Evolutionary conservation across 1,140 invertebrate genomes (phyloP).

Genomic region (Lutraria rhynchaena): DNA sequence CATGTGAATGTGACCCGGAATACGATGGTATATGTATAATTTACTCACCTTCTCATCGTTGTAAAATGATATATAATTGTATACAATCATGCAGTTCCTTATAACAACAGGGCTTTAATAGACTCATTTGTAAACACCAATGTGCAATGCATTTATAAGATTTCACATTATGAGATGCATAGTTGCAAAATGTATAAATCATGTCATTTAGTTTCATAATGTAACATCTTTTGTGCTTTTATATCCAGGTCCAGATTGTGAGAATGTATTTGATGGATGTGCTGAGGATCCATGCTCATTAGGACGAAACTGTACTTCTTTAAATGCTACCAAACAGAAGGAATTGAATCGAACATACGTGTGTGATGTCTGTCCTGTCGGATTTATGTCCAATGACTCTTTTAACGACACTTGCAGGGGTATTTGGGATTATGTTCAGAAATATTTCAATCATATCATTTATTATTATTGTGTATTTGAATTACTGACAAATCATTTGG

Average conservation of each 20-base stretch:
- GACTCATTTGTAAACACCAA: no score
- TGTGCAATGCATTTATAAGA: no score
- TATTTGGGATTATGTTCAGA: not conserved
- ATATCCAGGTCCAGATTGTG: constrained; percentile 54
- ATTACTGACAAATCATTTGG: not conserved
- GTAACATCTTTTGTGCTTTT: no score
- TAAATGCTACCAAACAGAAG: not conserved
- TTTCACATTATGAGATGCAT: no score
- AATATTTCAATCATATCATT: not conserved
- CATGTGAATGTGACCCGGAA: constrained; percentile 1
- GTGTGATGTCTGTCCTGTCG: not conserved
- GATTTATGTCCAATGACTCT: not conserved
- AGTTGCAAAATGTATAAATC: no score
- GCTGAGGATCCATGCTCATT: constrained; percentile 30
- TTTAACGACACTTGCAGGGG: not conserved
- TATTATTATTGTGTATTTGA: not conserved
- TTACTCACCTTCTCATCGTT: no score
- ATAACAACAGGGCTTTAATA: no score
- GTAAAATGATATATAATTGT: no score
- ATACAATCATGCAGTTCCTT: no score
- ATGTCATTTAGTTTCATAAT: no score
- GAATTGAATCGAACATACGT: not conserved
- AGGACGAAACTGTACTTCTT: constrained; percentile 23
- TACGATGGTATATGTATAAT: no score
- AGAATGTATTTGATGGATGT: constrained; percentile 45